Base-by-base conservation (phyloP, 1,140 invertebrate genomes). In the Camponotus floridanus region DNA sequence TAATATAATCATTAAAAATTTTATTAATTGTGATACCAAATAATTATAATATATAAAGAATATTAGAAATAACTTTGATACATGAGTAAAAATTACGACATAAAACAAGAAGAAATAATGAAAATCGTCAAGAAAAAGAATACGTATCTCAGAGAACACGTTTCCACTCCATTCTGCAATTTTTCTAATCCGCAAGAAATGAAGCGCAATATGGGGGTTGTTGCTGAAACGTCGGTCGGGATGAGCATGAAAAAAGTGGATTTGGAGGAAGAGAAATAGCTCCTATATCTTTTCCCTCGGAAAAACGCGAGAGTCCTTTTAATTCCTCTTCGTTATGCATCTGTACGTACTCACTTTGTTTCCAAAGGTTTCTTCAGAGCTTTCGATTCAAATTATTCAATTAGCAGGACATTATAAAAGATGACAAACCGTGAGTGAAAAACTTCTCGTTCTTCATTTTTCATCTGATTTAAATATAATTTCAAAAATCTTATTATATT, bases 131-230 rank as follows among this genome's bases (percentile, higher is more conserved):
- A 39, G 55, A 39, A 81, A 81, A 9, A 21, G 1, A 33, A 79
- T 39, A 26, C 13, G 26, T 57, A 45, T 73, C 42, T 59, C 26
- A 3, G 18, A 3, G 18, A 73, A 48, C 67, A 71, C 45, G 64
- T 80, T 51, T 51, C 7, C 15, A 18, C 65, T 80, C 21, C 21
- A 59, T 59, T 59, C 21, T 13, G 39, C 26, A 39, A 83, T 83
- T 62, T 83, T 83, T 83, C 55, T 83, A 83, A 83, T 83, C 55
- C 71, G 36, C 79, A 31, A 61, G 68, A 62, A 74, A 74, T 74
- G 31, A 74, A 36, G 26, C 39, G 68, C 26, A 59, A 70, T 80
- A 48, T 33, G 26, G 8, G 57, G 31, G 26, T 61, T 83, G 55
- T 59, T 73, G 78, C 13, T 73, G 21, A 4, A 81, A 51, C 36